Base-by-base conservation (phyloP, 2,888 invertebrate genomes). In the Calephelis perditalis region DNA sequence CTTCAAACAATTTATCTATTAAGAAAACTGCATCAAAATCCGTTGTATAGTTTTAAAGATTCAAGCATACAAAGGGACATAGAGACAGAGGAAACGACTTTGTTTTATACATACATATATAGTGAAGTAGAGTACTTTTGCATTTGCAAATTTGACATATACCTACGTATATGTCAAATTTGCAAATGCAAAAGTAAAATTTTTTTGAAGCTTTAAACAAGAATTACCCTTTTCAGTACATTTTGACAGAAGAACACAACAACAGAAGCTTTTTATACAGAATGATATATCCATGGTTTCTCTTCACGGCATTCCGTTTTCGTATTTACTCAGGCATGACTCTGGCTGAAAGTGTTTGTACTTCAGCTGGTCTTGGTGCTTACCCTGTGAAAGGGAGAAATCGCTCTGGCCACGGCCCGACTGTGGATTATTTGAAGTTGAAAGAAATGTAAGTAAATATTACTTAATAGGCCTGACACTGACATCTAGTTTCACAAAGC, bases 311-410 rank as follows among this genome's bases (percentile, higher is more conserved):
- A 61, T 98, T 99, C 83, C 94, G 98, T 7, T 95, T 96, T 87
- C 93, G 99, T 59, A 95, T 99, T 68, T 99, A 97, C 78, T 93
- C 95, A 11, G 99, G 98, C 0, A 94, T 99, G 92, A 93, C 95
- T 0, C 80, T 99, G 60, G 96, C 98, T 0, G 98, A 99, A 83
- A 96, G 96, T 79, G 96, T 97, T n/a, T 98, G 98, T 75, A 96
- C 96, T 12, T 44, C 7, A 59, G 12, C 15, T 43, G 98, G 97
- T 0, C 88, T 99, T 11, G 99, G 99, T 3, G 97, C 96, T 1
- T 99, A 99, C 83, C 99, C 99, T 0, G 90, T 90, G 0, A 88
- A 91, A 43, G 92, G 94, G 0, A 92, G 93, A 60, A 93, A 96
- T n/a, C 92, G 92, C 70, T 91, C 95, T 62, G 98, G 98, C 0